These are phyloP conservation scores for Brachyrhaphis roseni DNA, from an alignment of 2,797 vertebrate genomes.

Conservation along the genomic window DNA sequence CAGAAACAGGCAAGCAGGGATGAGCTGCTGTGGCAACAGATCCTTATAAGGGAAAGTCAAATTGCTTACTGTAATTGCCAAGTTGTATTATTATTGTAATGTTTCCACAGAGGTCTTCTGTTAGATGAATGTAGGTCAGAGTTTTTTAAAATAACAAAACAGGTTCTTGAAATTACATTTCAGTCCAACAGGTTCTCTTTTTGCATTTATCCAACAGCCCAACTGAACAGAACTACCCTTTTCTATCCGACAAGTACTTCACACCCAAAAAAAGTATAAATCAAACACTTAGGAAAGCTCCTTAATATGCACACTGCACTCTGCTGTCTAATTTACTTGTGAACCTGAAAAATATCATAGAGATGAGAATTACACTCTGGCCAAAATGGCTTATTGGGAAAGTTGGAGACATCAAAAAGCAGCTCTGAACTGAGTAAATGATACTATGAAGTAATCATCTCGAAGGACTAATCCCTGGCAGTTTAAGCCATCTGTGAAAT, in stretches of 20 bases:
- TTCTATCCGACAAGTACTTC: not conserved
- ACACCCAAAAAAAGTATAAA: not conserved
- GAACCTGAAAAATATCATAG: not conserved
- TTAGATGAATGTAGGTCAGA: not conserved
- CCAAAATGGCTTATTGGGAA: conserved; percentile 4
- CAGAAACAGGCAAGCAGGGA: conserved; percentile 46
- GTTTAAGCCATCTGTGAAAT: conserved; percentile 52
- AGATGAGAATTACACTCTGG: not conserved
- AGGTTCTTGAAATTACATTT: not conserved
- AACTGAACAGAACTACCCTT: not conserved
- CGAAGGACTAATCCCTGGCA: conserved; percentile 36
- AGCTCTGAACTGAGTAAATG: conserved; percentile 18
- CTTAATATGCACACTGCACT: not conserved
- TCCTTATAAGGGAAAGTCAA: not conserved
- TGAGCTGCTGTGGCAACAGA: conserved; percentile 63
- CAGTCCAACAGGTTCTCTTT: not conserved
- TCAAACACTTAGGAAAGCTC: conserved; percentile 23
- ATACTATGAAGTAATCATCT: conserved; percentile 18
- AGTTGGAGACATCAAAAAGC: conserved; percentile 2
- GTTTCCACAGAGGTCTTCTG: not conserved
- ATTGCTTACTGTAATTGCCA: not conserved
- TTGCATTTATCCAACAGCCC: not conserved
- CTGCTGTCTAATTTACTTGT: not conserved
- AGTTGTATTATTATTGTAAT: not conserved
- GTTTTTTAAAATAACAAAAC: not conserved